Evolutionary conservation across 2,888 invertebrate genomes (phyloP).

Genomic region (Scaptomyza caliginosa): DNA sequence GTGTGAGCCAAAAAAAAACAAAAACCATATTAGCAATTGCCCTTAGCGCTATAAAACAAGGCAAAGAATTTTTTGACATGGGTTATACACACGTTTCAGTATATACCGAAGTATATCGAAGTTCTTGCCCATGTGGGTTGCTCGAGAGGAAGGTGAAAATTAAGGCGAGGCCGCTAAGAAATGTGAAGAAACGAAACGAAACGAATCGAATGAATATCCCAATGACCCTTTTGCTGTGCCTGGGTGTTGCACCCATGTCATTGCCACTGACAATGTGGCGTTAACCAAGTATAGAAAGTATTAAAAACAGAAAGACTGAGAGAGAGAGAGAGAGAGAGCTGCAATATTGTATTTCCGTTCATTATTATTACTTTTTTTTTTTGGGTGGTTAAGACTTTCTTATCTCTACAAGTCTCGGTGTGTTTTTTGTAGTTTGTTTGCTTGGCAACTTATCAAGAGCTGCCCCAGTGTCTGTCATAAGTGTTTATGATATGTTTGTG

Average conservation of each 20-base stretch:
- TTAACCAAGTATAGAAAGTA: constrained; percentile 67
- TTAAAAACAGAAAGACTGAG: constrained; percentile 30
- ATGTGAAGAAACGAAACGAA: neutral
- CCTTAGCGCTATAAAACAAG: constrained; percentile 62
- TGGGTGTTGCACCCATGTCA: constrained; percentile 79
- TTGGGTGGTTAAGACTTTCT: constrained; percentile 14
- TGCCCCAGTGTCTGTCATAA: constrained; percentile 66
- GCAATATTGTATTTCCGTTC: constrained; percentile 64
- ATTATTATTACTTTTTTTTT: constrained; percentile 37
- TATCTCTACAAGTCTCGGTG: constrained; percentile 29
- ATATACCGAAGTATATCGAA: too few relatives aligned
- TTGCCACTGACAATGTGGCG: constrained; percentile 69
- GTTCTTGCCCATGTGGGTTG: constrained; percentile 28
- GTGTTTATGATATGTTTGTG: constrained; percentile 63
- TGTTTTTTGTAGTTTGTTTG: constrained; percentile 1
- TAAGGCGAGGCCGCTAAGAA: constrained; percentile 24
- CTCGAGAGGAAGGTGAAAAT: constrained; percentile 57
- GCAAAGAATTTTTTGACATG: constrained; percentile 73
- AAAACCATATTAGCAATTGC: constrained; percentile 70
- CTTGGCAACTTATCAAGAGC: constrained; percentile 63
- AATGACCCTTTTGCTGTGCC: constrained; percentile 55
- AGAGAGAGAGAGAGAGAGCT: neutral
- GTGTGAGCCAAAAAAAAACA: constrained; percentile 11
- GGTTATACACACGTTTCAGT: constrained; percentile 44
- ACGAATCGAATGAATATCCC: constrained; percentile 1